Evolutionary conservation across 1,140 invertebrate genomes (phyloP).

Genomic region (Anagrus nilaparvatae): DNA sequence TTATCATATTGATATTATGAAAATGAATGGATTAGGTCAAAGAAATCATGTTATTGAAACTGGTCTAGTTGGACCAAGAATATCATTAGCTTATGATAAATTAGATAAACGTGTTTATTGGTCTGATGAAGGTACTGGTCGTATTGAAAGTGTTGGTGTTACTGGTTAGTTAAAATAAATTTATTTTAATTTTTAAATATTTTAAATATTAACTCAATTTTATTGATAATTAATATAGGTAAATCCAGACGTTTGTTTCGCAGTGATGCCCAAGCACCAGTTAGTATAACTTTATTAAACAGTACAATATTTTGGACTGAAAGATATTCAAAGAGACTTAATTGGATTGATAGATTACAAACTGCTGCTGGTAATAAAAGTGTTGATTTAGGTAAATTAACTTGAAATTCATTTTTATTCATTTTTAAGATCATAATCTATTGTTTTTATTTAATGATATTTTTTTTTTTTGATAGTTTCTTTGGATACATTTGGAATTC

Average conservation of each 20-base stretch:
- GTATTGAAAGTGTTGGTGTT: conserved; percentile 45
- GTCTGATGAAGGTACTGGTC: conserved; percentile 43
- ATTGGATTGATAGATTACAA: conserved; percentile 49
- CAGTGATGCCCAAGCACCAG: conserved; percentile 32
- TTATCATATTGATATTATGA: conserved; percentile 48
- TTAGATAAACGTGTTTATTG: conserved; percentile 43
- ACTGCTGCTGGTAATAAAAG: conserved; percentile 31
- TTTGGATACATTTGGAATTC: conserved; percentile 13
- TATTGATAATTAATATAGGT: conserved; percentile 20
- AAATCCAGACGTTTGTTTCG: conserved; percentile 25
- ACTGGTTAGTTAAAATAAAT: conserved; percentile 36
- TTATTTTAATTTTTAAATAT: conserved; percentile 12
- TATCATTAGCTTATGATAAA: conserved; percentile 45
- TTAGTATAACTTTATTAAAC: conserved; percentile 44
- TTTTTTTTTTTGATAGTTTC: too few species aligned
- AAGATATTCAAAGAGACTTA: conserved; percentile 30
- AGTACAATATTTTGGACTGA: conserved; percentile 44
- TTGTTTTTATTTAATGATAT: too few species aligned
- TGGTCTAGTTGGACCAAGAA: conserved; percentile 40
- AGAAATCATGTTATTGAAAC: conserved; percentile 42
- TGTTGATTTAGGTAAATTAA: conserved; percentile 25
- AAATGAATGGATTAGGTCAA: conserved; percentile 44
- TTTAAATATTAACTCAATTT: conserved; percentile 13
- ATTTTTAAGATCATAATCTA: too few species aligned
- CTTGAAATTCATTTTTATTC: not conserved